Base-by-base conservation (phyloP, 2,888 invertebrate genomes). In the Pyrocoelia pectoralis region DNA sequence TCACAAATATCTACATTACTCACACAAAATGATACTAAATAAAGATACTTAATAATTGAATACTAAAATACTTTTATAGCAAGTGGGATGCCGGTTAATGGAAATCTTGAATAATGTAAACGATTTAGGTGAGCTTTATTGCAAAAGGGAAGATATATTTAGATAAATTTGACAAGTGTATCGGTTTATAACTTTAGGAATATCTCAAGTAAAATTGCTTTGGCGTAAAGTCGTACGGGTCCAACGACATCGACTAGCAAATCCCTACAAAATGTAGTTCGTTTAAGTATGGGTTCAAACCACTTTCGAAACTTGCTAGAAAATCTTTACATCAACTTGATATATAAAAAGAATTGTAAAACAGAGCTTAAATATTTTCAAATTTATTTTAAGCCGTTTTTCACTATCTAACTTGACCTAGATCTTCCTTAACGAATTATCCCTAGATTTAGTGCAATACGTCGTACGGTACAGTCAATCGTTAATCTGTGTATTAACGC, bases 121-220 rank as follows among this genome's bases (percentile, higher is more conserved):
- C 52, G 51, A 58, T 51, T 52, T 15, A 51, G 29, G 51, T 41
- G 29, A 38, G 52, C 52, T 58, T 52, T 52, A 28, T 29, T 51
- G 41, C 14, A 14, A 53, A 18, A 46, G 38, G 54, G 60, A 53
- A 59, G 53, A 59, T 59, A 58, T 43, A 58, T 59, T 59, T 53
- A 53, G 59, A 53, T 54, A 60, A 60, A 60, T 60, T 60, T 53
- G 59, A 60, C 60, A 60, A 54, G 33, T 60, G 54, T 54, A 60
- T 60, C 53, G 60, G 60, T 60, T 60, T 59, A 59, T 59, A 59
- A 59, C 59, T 59, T 53, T 14, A 29, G 33, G 54, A 54, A 54
- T 53, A 54, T 60, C 53, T 60, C 53, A 19, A 41, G 18, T 15
- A 38, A 60, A 60, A 60, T 60, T 60, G 53, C 54, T 60, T 60